phyloP scores from a whole-genome alignment of 2,797 vertebrate genomes.

The Falco naumanni region DNA sequence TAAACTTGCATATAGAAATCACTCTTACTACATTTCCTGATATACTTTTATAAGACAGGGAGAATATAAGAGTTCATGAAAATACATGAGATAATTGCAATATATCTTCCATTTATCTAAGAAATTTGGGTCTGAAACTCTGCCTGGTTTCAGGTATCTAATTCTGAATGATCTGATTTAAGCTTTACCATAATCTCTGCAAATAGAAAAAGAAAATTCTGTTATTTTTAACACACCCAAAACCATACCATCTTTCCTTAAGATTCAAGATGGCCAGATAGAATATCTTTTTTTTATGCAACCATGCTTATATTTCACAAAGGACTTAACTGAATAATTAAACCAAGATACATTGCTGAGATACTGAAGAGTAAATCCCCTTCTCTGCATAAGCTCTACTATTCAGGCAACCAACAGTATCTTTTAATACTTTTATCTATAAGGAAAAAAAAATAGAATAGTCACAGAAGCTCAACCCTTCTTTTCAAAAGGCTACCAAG shows the following conservation, averaged over 20 bases:
- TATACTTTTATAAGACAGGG: background rate
- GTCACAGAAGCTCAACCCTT: background rate
- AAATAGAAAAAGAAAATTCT: background rate
- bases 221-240: background rate
- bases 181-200: background rate
- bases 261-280: background rate
- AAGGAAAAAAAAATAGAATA: background rate
- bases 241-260: background rate
- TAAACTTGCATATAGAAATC: background rate
- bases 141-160: background rate
- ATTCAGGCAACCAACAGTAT: background rate
- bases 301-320: background rate
- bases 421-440: background rate
- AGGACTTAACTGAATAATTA: constrained; percentile 5
- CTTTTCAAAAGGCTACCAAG: background rate
- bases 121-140: background rate
- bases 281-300: background rate
- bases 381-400: background rate
- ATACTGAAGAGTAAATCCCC: background rate
- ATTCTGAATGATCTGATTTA: background rate
- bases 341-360: background rate
- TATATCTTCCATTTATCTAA: background rate
- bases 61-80: background rate
- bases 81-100: background rate
- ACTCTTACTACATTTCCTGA: background rate